Base-by-base conservation (phyloP, 2,888 invertebrate genomes). In the Cetonia aurata region DNA sequence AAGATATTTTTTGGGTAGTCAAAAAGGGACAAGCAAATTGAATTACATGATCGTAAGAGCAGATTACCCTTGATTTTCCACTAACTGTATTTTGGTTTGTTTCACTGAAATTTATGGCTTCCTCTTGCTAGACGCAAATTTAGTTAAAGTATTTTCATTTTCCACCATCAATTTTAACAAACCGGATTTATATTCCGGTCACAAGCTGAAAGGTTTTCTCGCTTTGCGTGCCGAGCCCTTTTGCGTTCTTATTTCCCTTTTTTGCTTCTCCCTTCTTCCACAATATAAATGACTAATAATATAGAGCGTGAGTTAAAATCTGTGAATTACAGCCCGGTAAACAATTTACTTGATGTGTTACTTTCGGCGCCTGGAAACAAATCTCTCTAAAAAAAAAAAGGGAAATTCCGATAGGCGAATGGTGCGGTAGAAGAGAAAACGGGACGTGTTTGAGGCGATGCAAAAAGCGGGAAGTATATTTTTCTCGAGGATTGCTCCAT, bases 401-500 rank as follows among this genome's bases (percentile, higher is more conserved):
- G 13, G 31, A 46, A 46, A 25, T 25, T 31, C 17, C 53, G 42
- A 55, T 44, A 37, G n/a, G 37, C 41, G 48, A 48, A 8, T 44
- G 31, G 56, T 46, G n/a, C 15, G 46, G 19, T 25, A 48, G 15
- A 56, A n/a, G 55, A 48, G 4, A 10, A 13, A 17, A 37, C n/a
- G 25, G 25, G 33, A 67, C 46, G 33, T 33, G 48, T 46, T 56
- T 42, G 68, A 62, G 77, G 77, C 75, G 79, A 77, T 79, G 72
- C 75, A 73, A 76, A 79, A 80, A 80, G 78, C 77, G 70, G 77
- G 72, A 76, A 78, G 77, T 79, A 80, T 80, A 82, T 82, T 81
- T 80, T 80, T 82, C 81, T 81, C 75, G 75, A 75, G 78, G 80
- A 82, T 82, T 80, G 81, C 80, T 77, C 78, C 80, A 82, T 82